Base-by-base conservation (phyloP, 2,797 vertebrate species). In the Smutsia temminckii region DNA sequence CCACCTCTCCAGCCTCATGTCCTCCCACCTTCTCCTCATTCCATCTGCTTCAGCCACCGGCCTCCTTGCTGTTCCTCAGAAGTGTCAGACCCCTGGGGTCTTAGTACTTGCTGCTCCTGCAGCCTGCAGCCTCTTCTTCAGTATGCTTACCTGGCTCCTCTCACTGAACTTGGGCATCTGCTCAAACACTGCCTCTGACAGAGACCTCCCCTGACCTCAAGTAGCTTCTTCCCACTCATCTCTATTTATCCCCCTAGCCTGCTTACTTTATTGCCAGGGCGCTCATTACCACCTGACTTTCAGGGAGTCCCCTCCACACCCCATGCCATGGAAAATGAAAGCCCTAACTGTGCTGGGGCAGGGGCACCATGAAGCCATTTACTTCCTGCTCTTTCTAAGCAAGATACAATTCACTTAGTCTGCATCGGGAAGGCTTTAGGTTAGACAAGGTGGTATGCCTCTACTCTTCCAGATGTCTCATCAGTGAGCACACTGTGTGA, bases 301-400 rank as follows among this genome's bases (percentile, higher is more conserved):
- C 23, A 21, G 53, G 79, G 69, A 37, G 32, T 49, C 57, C 23
- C 32, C n/a, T 71, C 37, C 49, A 27, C 29, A 71, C 17, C 32
- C 20, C 10, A 1, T 13, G 40, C 32, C 42, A 11, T 8, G 27
- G 51, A n/a, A 46, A 81, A 34, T 74, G 59, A 20, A 85, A 83
- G 55, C 14, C 20, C 23, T 80, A 0, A 27, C 61, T 55, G 64
- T 66, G 89, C 42, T 17, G 46, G 57, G 59, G 32, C 27, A 37
- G 64, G 42, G 49, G 40, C 32, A 80, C 77, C 17, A 27, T 0
- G 37, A 74, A 74, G 69, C 32, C 64, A 32, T 57, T 63, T 34
- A 68, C 51, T 51, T 63, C 18, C 83, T 37, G 77, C 46, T 75
- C 34, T 92, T 72, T 85, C 78, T 42, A 57, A 68, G 37, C n/a